A percentile compares a stretch with the other conserved stretches of the same genome.
These are phyloP conservation scores for Cosmopolites sordidus DNA, from an alignment of 2,888 invertebrate species.

Conservation along the genomic window DNA sequence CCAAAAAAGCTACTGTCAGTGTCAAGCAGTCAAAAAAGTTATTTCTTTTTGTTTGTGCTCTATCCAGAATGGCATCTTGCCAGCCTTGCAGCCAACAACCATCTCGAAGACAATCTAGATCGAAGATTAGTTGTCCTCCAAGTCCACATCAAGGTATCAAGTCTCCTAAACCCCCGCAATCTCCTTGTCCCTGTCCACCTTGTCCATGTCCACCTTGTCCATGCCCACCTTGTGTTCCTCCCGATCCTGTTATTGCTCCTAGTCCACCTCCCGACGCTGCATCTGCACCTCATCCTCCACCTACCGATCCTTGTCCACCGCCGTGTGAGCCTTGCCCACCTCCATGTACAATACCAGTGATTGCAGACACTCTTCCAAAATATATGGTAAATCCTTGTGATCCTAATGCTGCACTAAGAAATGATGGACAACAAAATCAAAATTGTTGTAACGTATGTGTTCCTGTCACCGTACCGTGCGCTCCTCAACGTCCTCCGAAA, in stretches of 20 bases:
- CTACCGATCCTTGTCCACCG: conserved; percentile 12
- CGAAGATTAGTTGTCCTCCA: conserved; percentile 29
- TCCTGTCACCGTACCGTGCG: conserved; percentile 30
- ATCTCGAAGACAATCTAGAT: conserved; percentile 22
- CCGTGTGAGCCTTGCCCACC: conserved; percentile 29
- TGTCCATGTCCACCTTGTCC: neutral
- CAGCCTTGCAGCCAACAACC: conserved; percentile 34
- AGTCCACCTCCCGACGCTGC: neutral
- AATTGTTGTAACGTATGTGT: conserved; percentile 37
- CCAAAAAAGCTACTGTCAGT: neutral
- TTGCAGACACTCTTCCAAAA: conserved; percentile 36
- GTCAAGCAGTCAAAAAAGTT: neutral
- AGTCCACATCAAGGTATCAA: conserved; percentile 25
- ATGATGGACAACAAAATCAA: conserved; percentile 15
- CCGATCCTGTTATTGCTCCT: neutral
- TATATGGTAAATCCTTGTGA: conserved; percentile 38
- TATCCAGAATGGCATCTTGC: conserved; percentile 34
- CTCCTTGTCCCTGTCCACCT: neutral
- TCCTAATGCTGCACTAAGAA: conserved; percentile 20
- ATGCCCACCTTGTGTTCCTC: neutral
- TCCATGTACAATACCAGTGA: conserved; percentile 33
- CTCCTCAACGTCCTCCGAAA: conserved; percentile 31
- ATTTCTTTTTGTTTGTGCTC: neutral
- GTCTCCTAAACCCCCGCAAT: neutral
- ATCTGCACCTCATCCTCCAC: neutral